Evolutionary conservation across 2,888 invertebrate genomes (phyloP), one percentile per base, ranked within the genome.

Genomic region (Polymixis lichenea): DNA sequence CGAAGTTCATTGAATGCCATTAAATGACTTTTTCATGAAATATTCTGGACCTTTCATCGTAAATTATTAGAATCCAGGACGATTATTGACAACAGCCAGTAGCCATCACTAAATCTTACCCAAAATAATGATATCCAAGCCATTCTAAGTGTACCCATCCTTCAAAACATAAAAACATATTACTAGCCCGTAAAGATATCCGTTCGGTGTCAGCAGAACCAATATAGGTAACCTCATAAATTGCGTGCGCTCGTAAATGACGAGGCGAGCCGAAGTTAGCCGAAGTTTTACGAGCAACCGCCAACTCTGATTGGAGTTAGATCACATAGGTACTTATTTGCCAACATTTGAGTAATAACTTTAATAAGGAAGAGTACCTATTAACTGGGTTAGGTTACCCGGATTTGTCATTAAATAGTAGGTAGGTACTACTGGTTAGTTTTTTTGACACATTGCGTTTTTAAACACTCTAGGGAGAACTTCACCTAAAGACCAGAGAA

Each of bases 191-290:
- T 84, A 85, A 86, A 77, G 69, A 78, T 75, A 71, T 79, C 85
- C 86, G 79, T 89, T 86, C 88, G 86, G 85, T 87, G 86, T 88
- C 88, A 87, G 88, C 87, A 81, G 84, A 88, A 83, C 78, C 90
- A 93, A 91, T 89, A 91, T 90, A 88, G 89, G 88, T 78, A 77
- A 79, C 84, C 83, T 89, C 91, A 88, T 94, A 93, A 93, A 93
- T 92, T 88, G 87, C 86, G 86, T 83, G 69, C 71, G 89, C 83
- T 90, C 93, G 90, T 93, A 92, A 93, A 92, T 83, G 86, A 79
- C 72, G 72, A 84, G 83, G 89, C 87, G 84, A 85, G 83, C 83
- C 85, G 86, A 88, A 88, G 83, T 92, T 92, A 83, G 85, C 84
- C 85, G 85, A 87, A 89, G 84, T 93, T 93, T 82, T 91, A 93